Percentiles rank a stretch among this genome's conserved stretches.
These are phyloP conservation scores for Serinus canaria DNA, from an alignment of 2,113 vertebrate genomes.

Conservation along the genomic window DNA sequence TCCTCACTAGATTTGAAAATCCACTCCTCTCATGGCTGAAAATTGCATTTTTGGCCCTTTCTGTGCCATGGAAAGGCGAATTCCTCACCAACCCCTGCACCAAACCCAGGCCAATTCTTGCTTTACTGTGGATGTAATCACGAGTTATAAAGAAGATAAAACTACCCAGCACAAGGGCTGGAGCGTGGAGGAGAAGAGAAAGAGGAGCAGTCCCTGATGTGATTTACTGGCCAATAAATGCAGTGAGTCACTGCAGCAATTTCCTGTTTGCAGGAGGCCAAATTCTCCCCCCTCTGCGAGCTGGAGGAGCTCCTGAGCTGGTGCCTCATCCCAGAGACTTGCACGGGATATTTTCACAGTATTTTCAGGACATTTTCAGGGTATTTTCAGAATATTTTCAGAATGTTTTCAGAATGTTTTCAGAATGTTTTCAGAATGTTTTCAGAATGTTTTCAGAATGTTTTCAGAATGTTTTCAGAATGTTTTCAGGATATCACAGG, in stretches of 20 bases:
- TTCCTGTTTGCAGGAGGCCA: constrained; percentile 7
- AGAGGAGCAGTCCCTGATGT: not conserved
- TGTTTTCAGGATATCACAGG: not conserved
- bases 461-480: no score
- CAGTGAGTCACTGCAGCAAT: not conserved
- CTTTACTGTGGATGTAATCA: not conserved
- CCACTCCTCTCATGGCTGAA: no score
- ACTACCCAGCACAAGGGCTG: accelerated
- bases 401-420: not conserved
- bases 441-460: not conserved
- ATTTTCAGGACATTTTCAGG: not conserved
- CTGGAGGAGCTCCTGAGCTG: not conserved
- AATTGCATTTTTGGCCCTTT: no score
- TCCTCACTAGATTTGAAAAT: no score
- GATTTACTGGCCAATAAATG: not conserved
- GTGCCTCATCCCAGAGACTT: not conserved
- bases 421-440: not conserved
- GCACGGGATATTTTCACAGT: not conserved
- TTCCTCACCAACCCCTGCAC: not conserved
- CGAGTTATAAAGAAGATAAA: not conserved
- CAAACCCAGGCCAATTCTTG: not conserved
- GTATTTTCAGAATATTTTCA: not conserved
- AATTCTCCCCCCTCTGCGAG: not conserved
- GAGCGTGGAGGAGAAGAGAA: not conserved
- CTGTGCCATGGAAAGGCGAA: no score